Base-by-base conservation (phyloP, 2,888 invertebrate species). In the Temnothorax rugatulus region DNA sequence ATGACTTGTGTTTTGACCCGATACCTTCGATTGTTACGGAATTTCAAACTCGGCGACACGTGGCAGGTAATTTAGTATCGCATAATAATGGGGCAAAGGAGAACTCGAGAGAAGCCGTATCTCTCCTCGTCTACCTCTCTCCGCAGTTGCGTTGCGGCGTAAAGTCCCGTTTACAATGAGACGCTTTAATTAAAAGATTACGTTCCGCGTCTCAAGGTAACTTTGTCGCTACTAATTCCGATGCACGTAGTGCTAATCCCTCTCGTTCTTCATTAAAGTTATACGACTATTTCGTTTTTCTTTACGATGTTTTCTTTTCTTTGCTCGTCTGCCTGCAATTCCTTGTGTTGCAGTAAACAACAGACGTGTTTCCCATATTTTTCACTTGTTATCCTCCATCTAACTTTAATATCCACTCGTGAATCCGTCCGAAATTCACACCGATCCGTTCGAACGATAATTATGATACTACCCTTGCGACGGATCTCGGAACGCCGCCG, bases 131-230 rank as follows among this genome's bases (percentile, higher is more conserved):
- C 9, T 86, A 84, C 85, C 87, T 74, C 68, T 64, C 87, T 74
- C 68, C 64, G 25, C 66, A 64, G 25, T 71, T 71, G 38, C 57
- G 44, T 71, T 71, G 47, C 73, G 47, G 47, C 18, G 41, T 71
- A 52, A 54, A 74, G 21, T 63, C 59, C 38, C 77, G 59, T 61
- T 68, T 84, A 75, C 68, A 86, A 83, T 69, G 64, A 79, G 77
- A 84, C 66, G 13, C 59, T 74, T 88, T 89, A 86, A 89, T 87
- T 87, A 85, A 90, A 89, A 88, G 82, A 85, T 84, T 88, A 82
- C 85, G 57, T 71, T 84, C 50, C 64, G 82, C 82, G 73, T 85
- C 74, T 87, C 85, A 50, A 86, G 86, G 84, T 82, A 84, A 86
- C 63, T 84, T 68, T 50, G 69, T 47, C 52, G 38, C 25, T 18